Evolutionary conservation across 2,797 vertebrate genomes (phyloP).

Genomic region (Clamator glandarius): DNA sequence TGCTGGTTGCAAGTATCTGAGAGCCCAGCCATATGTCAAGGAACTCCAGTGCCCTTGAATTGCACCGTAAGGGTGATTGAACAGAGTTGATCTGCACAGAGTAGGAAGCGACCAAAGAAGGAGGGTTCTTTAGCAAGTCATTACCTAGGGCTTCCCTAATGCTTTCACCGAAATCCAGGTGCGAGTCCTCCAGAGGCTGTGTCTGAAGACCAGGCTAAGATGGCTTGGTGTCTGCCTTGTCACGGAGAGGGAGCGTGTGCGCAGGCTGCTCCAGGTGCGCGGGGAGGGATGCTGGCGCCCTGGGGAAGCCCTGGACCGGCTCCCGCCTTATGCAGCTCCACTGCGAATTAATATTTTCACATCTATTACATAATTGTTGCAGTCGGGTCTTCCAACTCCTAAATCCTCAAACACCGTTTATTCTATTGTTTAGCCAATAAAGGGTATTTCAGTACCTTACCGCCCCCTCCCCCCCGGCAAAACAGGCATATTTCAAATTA

Average conservation of each 20-base stretch:
- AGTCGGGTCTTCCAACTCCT: conserved; percentile 15
- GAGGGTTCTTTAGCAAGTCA: background rate
- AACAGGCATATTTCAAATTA: background rate
- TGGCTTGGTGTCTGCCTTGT: conserved; percentile 1
- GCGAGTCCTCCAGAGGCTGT: background rate
- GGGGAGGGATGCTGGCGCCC: background rate
- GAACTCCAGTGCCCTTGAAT: conserved; percentile 41
- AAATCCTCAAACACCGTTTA: conserved; percentile 1
- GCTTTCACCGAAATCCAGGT: background rate
- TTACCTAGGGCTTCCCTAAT: background rate
- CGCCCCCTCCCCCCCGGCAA: background rate
- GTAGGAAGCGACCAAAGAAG: background rate
- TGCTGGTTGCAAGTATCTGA: background rate
- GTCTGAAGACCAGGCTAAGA: background rate
- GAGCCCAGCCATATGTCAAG: background rate
- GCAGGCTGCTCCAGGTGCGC: background rate
- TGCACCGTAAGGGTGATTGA: background rate
- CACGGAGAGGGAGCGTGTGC: too few species aligned
- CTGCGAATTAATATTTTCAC: background rate
- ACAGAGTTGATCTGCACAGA: background rate
- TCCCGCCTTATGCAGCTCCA: background rate
- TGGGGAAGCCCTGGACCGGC: background rate
- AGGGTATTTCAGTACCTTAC: conserved; percentile 52
- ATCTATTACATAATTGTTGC: conserved; percentile 34
- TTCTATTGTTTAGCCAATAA: conserved; percentile 31